Evolutionary conservation across 2,888 invertebrate genomes (phyloP).

Genomic region (Eilema depressum): DNA sequence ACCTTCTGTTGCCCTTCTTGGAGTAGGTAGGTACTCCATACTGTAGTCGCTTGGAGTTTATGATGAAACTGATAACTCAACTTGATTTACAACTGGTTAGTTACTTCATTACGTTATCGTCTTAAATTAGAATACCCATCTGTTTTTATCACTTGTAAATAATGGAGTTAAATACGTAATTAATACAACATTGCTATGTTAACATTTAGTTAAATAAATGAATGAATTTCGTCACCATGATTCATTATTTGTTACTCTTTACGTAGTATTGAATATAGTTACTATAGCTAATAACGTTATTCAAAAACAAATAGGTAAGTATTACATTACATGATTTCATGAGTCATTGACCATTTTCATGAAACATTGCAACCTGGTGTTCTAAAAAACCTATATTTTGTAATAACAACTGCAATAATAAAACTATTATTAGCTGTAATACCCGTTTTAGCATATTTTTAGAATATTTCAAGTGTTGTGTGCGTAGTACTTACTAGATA

Average conservation of each 20-base stretch:
- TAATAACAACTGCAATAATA: slow-evolving; percentile 1
- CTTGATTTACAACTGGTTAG: background rate
- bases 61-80: background rate
- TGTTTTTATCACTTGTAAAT: background rate
- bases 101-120: background rate
- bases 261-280: background rate
- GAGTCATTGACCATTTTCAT: background rate
- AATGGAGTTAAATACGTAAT: background rate
- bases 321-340: background rate
- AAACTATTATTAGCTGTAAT: background rate
- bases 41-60: background rate
- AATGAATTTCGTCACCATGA: slow-evolving; percentile 9
- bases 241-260: background rate
- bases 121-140: background rate
- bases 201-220: slow-evolving; percentile 5
- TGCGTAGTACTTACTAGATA: background rate
- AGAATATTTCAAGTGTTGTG: slow-evolving; percentile 1
- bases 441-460: background rate
- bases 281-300: background rate
- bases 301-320: background rate
- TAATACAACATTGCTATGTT: slow-evolving; percentile 6
- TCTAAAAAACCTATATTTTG: background rate
- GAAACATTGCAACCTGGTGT: background rate
- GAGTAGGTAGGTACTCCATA: no score
- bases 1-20: no score